A percentile compares a stretch with the other conserved stretches of the same genome.
These are phyloP conservation scores for Platyrinchus mystaceus DNA, from an alignment of 2,797 vertebrate genomes.

Conservation along the genomic window DNA sequence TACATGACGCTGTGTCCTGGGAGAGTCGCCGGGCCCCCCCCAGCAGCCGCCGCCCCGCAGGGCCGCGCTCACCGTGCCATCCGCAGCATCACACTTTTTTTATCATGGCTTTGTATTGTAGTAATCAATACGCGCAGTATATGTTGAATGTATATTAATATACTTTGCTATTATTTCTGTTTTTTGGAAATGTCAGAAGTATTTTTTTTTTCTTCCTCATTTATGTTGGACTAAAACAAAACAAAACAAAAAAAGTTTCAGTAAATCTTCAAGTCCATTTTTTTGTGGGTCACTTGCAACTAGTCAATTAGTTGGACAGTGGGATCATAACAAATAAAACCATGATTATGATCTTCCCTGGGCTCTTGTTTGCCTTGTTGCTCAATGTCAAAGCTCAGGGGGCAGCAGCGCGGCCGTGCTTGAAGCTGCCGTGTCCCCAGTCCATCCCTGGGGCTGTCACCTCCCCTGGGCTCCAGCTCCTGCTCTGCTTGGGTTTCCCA, in stretches of 20 bases:
- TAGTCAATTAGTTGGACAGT: slow-evolving; percentile 66
- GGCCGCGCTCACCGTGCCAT: slow-evolving; percentile 55
- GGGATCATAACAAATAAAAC: slow-evolving; percentile 75
- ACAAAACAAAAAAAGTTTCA: slow-evolving; percentile 28
- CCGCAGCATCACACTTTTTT: slow-evolving; percentile 66
- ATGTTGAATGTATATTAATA: slow-evolving; percentile 83
- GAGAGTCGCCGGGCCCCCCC: slow-evolving; percentile 23
- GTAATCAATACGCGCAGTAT: slow-evolving; percentile 76
- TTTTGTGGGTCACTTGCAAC: slow-evolving; percentile 69
- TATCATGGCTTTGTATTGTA: slow-evolving; percentile 80
- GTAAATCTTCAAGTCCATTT: slow-evolving; percentile 65
- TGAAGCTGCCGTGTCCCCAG: neutral
- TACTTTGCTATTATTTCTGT: slow-evolving; percentile 78
- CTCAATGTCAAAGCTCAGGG: neutral
- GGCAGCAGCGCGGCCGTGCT: fast-evolving
- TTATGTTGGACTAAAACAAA: slow-evolving; percentile 86
- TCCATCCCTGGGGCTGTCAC: neutral
- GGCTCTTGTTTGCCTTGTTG: slow-evolving; percentile 36
- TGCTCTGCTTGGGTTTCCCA: neutral
- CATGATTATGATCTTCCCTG: slow-evolving; percentile 51
- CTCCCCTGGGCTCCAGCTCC: neutral
- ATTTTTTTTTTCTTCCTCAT: slow-evolving; percentile 79
- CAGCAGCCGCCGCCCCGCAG: neutral
- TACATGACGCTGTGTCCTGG: slow-evolving; percentile 59
- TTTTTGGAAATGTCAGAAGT: slow-evolving; percentile 79